Base-by-base conservation (phyloP, 1,140 invertebrate genomes). In the Rhopalosiphum maidis region DNA sequence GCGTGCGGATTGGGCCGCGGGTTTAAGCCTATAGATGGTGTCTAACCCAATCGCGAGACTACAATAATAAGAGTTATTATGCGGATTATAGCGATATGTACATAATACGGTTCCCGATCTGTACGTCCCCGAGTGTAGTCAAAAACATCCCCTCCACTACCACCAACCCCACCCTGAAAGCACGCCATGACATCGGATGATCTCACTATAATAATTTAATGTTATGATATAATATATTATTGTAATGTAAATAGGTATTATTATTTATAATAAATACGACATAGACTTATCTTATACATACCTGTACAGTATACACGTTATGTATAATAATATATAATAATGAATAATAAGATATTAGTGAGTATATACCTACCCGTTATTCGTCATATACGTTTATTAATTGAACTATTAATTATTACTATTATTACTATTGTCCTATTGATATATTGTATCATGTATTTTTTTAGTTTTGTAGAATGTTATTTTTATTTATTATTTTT, bases 131-230 rank as follows among this genome's bases (percentile, higher is more conserved):
- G 15, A 18, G 60, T 77, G 2, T 51, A 51, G 15, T 51, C 18
- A 51, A 68, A 68, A 15, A n/a, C 15, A 8, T 25, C 11, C 60
- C 5, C 30, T 41, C 41, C 41, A 41, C 41, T 2, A 41, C 60
- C n/a, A n/a, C 60, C 60, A 15, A 77, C n/a, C 60, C 60, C 30
- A 35, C 30, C 15, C 60, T 1, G 30, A 18, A 77, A 41, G 83
- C 85, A 30, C 43, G 85, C 41, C 85, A 86, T 86, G 85, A 86
- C 85, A 86, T 86, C 41, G 43, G 85, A 86, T 86, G 85, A 86
- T 86, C 85, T 86, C 85, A 86, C 37, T 85, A 85, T 41, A 85
- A 83, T 83, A 37, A 37, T 83, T 83, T 37, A 35, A 82, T 82
- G 35, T 46, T 85, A 85, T 43, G 83, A 86, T 46, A 85, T 2